Conservation (phyloP, 2,888 invertebrate genomes). For the Drosophila melanosoma region DNA sequence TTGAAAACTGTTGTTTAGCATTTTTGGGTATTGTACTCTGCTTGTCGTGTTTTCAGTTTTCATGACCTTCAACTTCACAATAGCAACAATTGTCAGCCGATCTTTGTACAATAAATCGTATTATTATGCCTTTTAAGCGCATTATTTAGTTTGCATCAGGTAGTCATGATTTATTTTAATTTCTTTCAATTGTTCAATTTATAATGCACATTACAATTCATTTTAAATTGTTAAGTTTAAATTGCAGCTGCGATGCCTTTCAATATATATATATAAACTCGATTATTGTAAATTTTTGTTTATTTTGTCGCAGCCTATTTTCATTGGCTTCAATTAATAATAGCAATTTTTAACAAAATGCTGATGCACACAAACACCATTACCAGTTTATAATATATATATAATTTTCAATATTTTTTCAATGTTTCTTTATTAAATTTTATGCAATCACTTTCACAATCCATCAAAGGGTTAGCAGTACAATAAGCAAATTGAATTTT, state of each 20-base stretch:
- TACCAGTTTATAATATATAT: background rate
- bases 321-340: constrained; percentile 36
- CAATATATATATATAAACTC: background rate
- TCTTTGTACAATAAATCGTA: constrained; percentile 19
- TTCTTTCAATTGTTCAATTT: background rate
- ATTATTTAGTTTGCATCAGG: constrained; percentile 16
- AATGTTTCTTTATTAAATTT: constrained; percentile 40
- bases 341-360: constrained; percentile 15
- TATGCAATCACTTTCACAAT: constrained; percentile 77
- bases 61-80: constrained; percentile 25
- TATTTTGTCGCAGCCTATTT: constrained; percentile 24
- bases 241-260: constrained; percentile 7
- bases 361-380: constrained; percentile 1
- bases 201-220: constrained; percentile 40
- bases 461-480: constrained; percentile 47
- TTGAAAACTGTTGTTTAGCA: constrained; percentile 17
- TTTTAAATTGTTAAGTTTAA: constrained; percentile 54
- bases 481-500: constrained; percentile 67
- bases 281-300: constrained; percentile 15
- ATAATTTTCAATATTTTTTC: constrained; percentile 18
- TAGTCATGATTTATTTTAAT: background rate
- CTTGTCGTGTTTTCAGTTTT: constrained; percentile 2
- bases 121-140: constrained; percentile 25
- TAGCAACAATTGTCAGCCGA: constrained; percentile 16
- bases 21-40: constrained; percentile 7